phyloP scores from a whole-genome alignment of 2,113 vertebrate species.

The Oncorhynchus nerka region DNA sequence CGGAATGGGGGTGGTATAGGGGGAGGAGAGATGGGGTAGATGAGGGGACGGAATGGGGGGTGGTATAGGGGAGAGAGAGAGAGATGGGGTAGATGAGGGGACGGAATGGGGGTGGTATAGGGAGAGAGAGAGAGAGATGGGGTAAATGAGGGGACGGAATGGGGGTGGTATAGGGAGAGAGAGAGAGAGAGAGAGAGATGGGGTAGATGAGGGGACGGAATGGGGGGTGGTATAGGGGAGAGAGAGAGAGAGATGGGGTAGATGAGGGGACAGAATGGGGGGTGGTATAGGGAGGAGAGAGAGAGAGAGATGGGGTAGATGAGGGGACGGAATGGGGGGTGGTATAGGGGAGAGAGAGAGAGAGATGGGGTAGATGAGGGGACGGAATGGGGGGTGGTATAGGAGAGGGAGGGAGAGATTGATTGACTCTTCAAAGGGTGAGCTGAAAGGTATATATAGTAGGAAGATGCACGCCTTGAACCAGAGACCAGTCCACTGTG shows the following conservation, averaged over 20 bases:
- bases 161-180: background rate
- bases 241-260: too few relatives aligned
- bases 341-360: too few relatives aligned
- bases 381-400: background rate
- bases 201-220: too few relatives aligned
- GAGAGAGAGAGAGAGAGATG: conserved; percentile 26
- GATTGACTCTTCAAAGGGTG: background rate
- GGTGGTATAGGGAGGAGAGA: too few relatives aligned
- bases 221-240: too few relatives aligned
- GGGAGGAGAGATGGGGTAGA: too few relatives aligned
- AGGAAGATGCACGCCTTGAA: background rate
- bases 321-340: conserved; percentile 45
- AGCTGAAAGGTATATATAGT: conserved; percentile 44
- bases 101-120: conserved; percentile 28
- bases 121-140: conserved; percentile 35
- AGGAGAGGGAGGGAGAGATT: conserved; percentile 35
- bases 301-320: too few relatives aligned
- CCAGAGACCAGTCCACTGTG: conserved; percentile 1
- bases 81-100: conserved; percentile 26
- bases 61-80: too few relatives aligned
- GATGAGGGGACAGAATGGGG: too few relatives aligned
- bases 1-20: too few relatives aligned
- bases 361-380: conserved; percentile 4
- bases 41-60: too few relatives aligned
- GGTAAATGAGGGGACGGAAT: conserved; percentile 34